Conservation (phyloP, 2,797 vertebrate genomes). For the Danio tinwini region DNA sequence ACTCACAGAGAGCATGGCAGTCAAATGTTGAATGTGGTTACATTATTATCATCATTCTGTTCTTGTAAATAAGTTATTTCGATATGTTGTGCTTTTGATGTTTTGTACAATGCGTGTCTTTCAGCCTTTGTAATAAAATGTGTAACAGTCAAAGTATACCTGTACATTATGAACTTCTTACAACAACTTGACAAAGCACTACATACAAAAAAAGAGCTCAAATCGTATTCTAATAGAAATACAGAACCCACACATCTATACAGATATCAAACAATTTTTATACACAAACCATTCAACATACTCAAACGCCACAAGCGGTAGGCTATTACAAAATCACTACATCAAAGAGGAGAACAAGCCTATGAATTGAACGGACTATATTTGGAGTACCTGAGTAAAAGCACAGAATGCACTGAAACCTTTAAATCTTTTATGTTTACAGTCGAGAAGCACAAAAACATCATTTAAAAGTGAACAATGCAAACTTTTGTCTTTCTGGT, state of each 20-base stretch:
- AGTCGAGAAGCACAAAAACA: neutral
- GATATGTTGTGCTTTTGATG: neutral
- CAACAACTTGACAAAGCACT: slow-evolving; percentile 12
- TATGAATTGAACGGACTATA: neutral
- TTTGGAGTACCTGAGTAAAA: slow-evolving; percentile 27
- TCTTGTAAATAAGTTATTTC: neutral
- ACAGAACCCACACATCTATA: slow-evolving; percentile 11
- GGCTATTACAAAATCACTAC: slow-evolving; percentile 6
- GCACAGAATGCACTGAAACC: slow-evolving; percentile 2
- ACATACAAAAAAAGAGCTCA: slow-evolving; percentile 4
- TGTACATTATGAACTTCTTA: slow-evolving; percentile 10
- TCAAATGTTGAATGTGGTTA: slow-evolving; percentile 24
- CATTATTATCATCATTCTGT: slow-evolving; percentile 15
- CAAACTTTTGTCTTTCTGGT: neutral
- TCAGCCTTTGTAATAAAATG: slow-evolving; percentile 24
- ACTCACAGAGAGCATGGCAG: neutral
- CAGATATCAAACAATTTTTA: slow-evolving; percentile 18
- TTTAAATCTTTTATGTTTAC: slow-evolving; percentile 5
- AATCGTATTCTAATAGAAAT: neutral
- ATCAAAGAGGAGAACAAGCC: slow-evolving; percentile 24
- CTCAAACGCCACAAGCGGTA: slow-evolving; percentile 9
- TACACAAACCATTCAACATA: neutral
- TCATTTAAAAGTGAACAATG: neutral
- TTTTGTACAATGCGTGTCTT: slow-evolving; percentile 31
- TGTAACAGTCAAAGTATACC: slow-evolving; percentile 31